Conservation (phyloP, 2,888 invertebrate species). For the Celastrina argiolus region DNA sequence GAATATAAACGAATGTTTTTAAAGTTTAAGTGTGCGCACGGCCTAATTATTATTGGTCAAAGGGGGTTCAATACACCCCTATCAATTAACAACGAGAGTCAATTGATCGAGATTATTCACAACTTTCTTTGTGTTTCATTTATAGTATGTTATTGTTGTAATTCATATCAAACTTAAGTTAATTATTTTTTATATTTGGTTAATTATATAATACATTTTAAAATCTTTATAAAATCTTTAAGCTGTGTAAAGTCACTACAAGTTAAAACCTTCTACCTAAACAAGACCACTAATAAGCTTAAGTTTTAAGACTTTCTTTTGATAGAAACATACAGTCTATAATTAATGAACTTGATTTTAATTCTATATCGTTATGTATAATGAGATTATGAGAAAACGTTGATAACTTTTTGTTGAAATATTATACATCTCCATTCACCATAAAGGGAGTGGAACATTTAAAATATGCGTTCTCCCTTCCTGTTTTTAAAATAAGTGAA, state of each 20-base stretch:
- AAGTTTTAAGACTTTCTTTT: neutral
- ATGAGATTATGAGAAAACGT: slow-evolving; percentile 17
- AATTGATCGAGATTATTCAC: slow-evolving; percentile 7
- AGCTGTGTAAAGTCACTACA: too few species aligned
- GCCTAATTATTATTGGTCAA: neutral
- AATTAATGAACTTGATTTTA: neutral
- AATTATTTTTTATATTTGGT: too few species aligned
- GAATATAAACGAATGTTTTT: neutral
- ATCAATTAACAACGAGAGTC: slow-evolving; percentile 1
- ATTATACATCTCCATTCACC: slow-evolving; percentile 38
- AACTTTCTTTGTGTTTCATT: neutral
- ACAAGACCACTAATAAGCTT: neutral
- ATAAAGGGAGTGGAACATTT: slow-evolving; percentile 43
- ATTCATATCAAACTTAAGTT: neutral
- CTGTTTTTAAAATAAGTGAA: slow-evolving; percentile 63
- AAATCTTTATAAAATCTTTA: too few species aligned
- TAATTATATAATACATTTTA: too few species aligned
- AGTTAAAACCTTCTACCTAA: neutral
- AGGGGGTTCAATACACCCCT: neutral
- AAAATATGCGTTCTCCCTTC: slow-evolving; percentile 66
- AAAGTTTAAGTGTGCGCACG: neutral
- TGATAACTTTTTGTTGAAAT: slow-evolving; percentile 26
- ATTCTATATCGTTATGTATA: neutral
- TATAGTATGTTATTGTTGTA: neutral
- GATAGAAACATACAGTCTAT: slow-evolving; percentile 10